Evolutionary conservation across 2,797 vertebrate genomes (phyloP), one percentile per base, ranked within the genome.

Genomic region (Gymnocypris eckloni): DNA sequence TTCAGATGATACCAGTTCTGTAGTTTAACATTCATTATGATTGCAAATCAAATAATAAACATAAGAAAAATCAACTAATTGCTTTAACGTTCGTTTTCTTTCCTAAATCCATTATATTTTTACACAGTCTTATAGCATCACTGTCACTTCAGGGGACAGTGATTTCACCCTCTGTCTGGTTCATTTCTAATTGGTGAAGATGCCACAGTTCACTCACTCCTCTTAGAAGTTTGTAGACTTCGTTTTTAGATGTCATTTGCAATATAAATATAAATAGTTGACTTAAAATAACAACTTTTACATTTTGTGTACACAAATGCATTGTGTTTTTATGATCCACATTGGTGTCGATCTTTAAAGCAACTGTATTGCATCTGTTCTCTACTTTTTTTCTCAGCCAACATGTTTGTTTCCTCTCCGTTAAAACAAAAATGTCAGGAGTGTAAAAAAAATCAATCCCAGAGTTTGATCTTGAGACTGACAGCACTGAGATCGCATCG

Each of bases 401-500:
- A 83, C 61, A 11, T 25, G 64, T 71, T 59, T 28, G 83, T 48
- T 85, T 85, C 48, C 76, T 92, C 87, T 83, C 80, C 72, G 91
- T 93, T 79, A 45, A 85, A 86, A 88, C 50, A 93, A 93, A 92
- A 92, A 92, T 87, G 88, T 92, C 93, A 92, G 92, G 92, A 93
- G 93, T 91, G 11, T 92, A 89, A 86, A 93, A 94, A 92, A 81
- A 33, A 50, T 86, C 89, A 92, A 90, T 93, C 91, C 90, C 90
- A 22, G 81, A 91, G 92, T 94, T 90, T 91, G 91, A 90, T 91
- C 92, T 94, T 94, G 72, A 95, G 94, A 95, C 92, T 95, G 95
- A 94, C 95, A 94, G 77, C 93, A 91, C 93, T 93, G 94, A 94
- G 94, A 93, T 92, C 92, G 93, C 94, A 94, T 90, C 90, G 93